Conservation (phyloP, 2,888 invertebrate species). For the Eristalis arbustorum region DNA sequence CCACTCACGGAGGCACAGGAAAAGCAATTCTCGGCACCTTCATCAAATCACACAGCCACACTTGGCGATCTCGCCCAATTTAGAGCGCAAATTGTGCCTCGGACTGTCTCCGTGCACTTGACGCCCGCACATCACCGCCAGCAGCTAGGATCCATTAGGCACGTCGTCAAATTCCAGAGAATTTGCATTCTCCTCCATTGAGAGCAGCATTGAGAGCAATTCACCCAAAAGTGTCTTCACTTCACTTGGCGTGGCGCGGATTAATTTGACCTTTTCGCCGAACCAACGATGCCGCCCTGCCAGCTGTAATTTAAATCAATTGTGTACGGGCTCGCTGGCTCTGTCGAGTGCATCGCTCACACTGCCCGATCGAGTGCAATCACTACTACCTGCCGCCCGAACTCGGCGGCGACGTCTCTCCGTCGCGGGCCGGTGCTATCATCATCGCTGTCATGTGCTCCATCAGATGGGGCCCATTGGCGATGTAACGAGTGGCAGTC, state of each 20-base stretch:
- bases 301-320: constrained; percentile 58
- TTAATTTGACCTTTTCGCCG: constrained; percentile 68
- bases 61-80: constrained; percentile 38
- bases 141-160: neutral
- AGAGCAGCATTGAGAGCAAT: constrained; percentile 59
- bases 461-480: neutral
- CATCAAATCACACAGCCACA: constrained; percentile 11
- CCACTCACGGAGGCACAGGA: neutral
- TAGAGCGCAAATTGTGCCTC: constrained; percentile 56
- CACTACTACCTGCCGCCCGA: constrained; percentile 13
- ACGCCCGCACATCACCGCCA: no score
- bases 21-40: constrained; percentile 1
- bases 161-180: neutral
- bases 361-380: constrained; percentile 3
- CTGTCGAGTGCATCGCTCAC: constrained; percentile 22
- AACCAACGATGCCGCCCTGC: neutral
- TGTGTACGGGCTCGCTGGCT: constrained; percentile 9
- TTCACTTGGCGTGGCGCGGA: constrained; percentile 41
- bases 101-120: constrained; percentile 11
- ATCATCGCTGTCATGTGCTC: neutral
- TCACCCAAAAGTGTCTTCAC: constrained; percentile 61
- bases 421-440: neutral
- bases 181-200: constrained; percentile 50
- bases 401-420: neutral
- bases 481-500: neutral